Conservation (phyloP, 2,113 vertebrate genomes). For the Crotalus helleri region DNA sequence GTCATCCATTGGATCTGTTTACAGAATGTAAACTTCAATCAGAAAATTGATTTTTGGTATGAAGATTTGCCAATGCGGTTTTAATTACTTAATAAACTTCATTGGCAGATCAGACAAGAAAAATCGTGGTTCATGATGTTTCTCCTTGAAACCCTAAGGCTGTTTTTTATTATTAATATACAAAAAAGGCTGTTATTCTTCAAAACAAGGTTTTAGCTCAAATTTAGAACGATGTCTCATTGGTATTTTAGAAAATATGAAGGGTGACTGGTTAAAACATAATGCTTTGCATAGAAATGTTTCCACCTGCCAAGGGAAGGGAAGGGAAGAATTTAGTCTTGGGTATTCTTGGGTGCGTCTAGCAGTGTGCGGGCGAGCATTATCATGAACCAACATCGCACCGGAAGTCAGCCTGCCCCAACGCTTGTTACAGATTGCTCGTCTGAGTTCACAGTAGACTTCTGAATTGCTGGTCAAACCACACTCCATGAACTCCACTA, state of each 20-base stretch:
- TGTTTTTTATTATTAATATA: not conserved
- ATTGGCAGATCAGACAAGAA: not conserved
- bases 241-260: not conserved
- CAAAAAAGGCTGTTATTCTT: not conserved
- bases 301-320: not conserved
- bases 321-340: not conserved
- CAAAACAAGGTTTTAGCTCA: not conserved
- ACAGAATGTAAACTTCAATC: rapidly evolving
- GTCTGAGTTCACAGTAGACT: too few relatives aligned
- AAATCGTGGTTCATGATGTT: not conserved
- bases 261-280: not conserved
- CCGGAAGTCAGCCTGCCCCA: too few relatives aligned
- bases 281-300: not conserved
- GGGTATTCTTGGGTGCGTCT: too few relatives aligned
- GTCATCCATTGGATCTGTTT: not conserved
- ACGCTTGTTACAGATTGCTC: too few relatives aligned
- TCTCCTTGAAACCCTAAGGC: not conserved
- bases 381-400: too few relatives aligned
- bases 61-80: not conserved
- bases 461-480: too few relatives aligned
- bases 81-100: not conserved
- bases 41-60: not conserved
- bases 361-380: too few relatives aligned
- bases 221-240: not conserved
- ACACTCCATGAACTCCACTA: too few relatives aligned